Evolutionary conservation across 2,888 invertebrate species (phyloP), one percentile per base, ranked within the genome.

Genomic region (Idaea dimidiata): DNA sequence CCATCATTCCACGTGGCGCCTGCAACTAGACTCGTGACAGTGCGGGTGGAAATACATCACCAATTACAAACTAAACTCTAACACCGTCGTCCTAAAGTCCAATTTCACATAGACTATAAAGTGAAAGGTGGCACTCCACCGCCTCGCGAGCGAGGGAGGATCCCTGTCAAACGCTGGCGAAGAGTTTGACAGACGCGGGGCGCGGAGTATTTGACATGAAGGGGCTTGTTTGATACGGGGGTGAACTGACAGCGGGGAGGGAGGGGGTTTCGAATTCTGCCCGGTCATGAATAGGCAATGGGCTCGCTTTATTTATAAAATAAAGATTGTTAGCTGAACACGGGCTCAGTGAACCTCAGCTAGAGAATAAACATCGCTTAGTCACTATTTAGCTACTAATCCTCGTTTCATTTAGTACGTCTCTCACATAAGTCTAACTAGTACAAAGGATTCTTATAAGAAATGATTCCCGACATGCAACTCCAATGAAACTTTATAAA

Each of bases 171-270:
- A 91, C 89, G 88, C 87, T 90, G 88, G 87, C 90, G 91, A 91
- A 92, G 91, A 91, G 91, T 92, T 92, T 92, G 92, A 92, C 91
- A 91, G 92, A 89, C 91, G 91, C 90, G 90, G 91, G 91, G 91
- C 87, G 90, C 88, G 88, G 91, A 91, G 92, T 89, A 89, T 92
- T 92, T 91, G 92, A 92, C 92, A 89, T 91, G 91, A 91, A 91
- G 92, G 92, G 92, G 91, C 91, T 90, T 89, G 91, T 91, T 91
- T 91, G 91, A 91, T 91, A 89, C 91, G 88, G 90, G 89, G 89
- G 88, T 81, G 84, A 83, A 72, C 84, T 81, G 82, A 78, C 83
- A 83, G 85, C 80, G 81, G 79, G 81, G 83, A 83, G 84, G 84
- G 85, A 86, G 85, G 84, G 43, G 43, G 43, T 43, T 14, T 43